These are phyloP conservation scores for Atherinosoma microstoma DNA, from an alignment of 2,797 vertebrate species.

Conservation along the genomic window DNA sequence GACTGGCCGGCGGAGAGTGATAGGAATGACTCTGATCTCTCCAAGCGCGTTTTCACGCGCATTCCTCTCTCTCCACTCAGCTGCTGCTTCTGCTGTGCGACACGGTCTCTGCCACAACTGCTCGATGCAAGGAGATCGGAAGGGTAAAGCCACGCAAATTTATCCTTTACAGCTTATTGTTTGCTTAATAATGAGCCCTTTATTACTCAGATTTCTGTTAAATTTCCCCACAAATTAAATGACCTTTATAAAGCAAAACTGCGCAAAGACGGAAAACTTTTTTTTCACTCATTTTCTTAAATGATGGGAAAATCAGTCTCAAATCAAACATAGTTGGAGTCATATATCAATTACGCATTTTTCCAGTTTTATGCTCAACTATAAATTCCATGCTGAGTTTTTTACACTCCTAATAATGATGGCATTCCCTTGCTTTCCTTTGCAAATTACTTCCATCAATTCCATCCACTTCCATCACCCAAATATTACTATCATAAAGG, in stretches of 20 bases:
- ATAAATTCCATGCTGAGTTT: neutral
- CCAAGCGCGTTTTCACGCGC: conserved; percentile 45
- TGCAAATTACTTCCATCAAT: neutral
- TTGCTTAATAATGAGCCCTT: neutral
- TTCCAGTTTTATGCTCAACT: neutral
- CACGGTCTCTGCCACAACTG: conserved; percentile 59
- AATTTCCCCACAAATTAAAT: neutral
- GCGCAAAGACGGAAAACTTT: neutral
- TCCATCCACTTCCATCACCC: too few species aligned
- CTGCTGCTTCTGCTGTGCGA: conserved; percentile 62
- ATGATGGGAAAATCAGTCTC: neutral
- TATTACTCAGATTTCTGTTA: neutral
- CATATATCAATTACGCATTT: conserved; percentile 4
- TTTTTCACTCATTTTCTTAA: neutral
- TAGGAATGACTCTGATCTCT: conserved; percentile 58
- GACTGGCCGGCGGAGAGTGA: conserved; percentile 45
- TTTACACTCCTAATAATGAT: neutral
- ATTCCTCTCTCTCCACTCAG: conserved; percentile 70
- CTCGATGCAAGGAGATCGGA: conserved; percentile 49
- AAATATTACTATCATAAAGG: conserved; percentile 5
- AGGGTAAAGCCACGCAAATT: conserved; percentile 7
- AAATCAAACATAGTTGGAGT: neutral
- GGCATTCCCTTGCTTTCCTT: neutral
- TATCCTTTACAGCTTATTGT: neutral
- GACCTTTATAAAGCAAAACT: neutral